Conservation (phyloP, 2,888 invertebrate species). For the Drosophila melanosoma region DNA sequence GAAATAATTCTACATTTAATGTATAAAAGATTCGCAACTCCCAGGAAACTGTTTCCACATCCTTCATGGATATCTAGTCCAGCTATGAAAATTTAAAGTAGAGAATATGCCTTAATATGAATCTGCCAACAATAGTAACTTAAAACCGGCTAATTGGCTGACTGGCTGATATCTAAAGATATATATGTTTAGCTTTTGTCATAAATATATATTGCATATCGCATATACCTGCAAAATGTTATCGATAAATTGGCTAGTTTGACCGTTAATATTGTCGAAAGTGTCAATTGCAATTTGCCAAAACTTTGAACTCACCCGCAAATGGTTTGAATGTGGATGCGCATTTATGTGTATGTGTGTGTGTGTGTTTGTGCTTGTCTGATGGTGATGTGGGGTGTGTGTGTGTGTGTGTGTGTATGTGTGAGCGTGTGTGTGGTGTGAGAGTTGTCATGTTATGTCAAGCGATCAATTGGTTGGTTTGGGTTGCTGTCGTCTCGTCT, state of each 20-base stretch:
- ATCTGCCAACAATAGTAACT: neutral
- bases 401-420: neutral
- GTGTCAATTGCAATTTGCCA: constrained; percentile 23
- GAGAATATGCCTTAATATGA: neutral
- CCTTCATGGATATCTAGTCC: neutral
- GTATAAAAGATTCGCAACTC: neutral
- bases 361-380: neutral
- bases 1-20: neutral
- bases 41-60: neutral
- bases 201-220: neutral
- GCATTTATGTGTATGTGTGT: neutral
- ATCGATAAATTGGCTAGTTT: constrained; percentile 25
- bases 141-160: neutral
- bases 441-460: constrained; percentile 37
- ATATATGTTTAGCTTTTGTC: neutral
- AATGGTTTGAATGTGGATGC: neutral
- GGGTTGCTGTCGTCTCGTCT: constrained; percentile 35
- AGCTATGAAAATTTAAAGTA: neutral
- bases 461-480: constrained; percentile 53
- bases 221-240: neutral
- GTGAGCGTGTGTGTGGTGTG: neutral
- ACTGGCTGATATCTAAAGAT: neutral
- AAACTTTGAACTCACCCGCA: constrained; percentile 8
- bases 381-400: neutral
- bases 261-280: neutral